Evolutionary conservation across 2,113 vertebrate genomes (phyloP).

Genomic region (Cinclus mexicanus): DNA sequence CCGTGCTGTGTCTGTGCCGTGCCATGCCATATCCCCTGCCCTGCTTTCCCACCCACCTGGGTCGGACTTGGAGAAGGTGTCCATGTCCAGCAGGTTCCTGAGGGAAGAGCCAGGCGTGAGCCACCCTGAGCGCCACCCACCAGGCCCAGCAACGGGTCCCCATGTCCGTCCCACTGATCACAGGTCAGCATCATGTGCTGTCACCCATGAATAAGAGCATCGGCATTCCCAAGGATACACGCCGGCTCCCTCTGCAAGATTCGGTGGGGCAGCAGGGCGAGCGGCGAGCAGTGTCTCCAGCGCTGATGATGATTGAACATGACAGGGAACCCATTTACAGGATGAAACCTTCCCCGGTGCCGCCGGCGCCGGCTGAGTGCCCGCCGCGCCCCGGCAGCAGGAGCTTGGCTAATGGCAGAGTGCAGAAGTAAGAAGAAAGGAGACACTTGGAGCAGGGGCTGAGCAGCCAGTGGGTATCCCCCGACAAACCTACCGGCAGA

Average conservation of each 20-base stretch:
- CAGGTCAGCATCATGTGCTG: background rate
- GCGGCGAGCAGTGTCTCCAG: background rate
- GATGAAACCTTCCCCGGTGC: background rate
- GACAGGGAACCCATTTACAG: conserved; percentile 61
- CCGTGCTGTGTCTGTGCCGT: fast-evolving
- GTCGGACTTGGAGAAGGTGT: conserved; percentile 96
- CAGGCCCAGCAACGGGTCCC: background rate
- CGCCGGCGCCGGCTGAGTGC: background rate
- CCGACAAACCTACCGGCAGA: background rate
- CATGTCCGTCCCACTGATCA: background rate
- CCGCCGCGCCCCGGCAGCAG: background rate
- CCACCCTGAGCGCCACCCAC: background rate
- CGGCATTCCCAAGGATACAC: fast-evolving
- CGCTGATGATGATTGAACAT: conserved; percentile 42
- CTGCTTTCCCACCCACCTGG: conserved; percentile 77
- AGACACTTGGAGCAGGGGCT: background rate
- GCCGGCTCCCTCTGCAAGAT: background rate
- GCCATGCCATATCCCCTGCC: background rate
- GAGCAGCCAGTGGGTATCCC: background rate
- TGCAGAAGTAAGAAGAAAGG: background rate
- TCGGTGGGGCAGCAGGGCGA: background rate
- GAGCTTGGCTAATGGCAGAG: background rate
- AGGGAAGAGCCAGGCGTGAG: background rate
- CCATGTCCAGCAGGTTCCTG: conserved; percentile 92
- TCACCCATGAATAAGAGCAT: background rate